Conservation (phyloP, 2,888 invertebrate species). For the Agonopterix arenella region DNA sequence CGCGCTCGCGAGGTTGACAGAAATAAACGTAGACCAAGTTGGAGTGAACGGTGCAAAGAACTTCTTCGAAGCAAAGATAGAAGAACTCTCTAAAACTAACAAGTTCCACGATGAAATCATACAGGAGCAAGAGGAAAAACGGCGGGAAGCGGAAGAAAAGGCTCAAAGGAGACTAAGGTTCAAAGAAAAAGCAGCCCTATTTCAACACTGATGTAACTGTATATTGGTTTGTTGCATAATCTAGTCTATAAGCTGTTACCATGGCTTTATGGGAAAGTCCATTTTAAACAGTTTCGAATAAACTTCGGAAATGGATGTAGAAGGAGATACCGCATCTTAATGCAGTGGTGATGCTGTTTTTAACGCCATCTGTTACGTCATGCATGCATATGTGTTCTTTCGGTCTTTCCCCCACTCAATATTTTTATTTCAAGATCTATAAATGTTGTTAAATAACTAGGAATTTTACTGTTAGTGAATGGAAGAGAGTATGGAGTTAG, state of each 20-base stretch:
- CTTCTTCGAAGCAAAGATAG: conserved; percentile 98
- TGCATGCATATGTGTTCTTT: not conserved
- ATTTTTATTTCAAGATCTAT: not conserved
- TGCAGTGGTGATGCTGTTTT: too few species aligned
- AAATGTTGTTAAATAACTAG: not conserved
- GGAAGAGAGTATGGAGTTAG: too few species aligned
- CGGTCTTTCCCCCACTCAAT: not conserved
- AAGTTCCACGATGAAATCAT: conserved; percentile 96
- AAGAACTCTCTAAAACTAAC: conserved; percentile 86
- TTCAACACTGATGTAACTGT: conserved; percentile 62
- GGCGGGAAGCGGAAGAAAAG: conserved; percentile 89
- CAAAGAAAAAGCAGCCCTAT: conserved; percentile 91
- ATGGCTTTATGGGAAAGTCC: conserved; percentile 36
- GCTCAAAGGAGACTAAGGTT: conserved; percentile 89
- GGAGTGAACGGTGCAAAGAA: conserved; percentile 96
- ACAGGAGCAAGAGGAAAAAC: conserved; percentile 93
- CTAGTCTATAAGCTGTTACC: conserved; percentile 73
- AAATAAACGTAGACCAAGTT: conserved; percentile 95
- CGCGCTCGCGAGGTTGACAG: conserved; percentile 90
- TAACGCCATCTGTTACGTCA: not conserved
- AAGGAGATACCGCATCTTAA: too few species aligned
- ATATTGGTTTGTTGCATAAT: conserved; percentile 33
- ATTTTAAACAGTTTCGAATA: too few species aligned
- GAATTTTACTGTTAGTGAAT: too few species aligned
- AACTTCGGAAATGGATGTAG: too few species aligned